A percentile compares a stretch with the other conserved stretches of the same genome.
Conservation (phyloP, 2,888 invertebrate genomes). For the Eristalis pertinax region DNA sequence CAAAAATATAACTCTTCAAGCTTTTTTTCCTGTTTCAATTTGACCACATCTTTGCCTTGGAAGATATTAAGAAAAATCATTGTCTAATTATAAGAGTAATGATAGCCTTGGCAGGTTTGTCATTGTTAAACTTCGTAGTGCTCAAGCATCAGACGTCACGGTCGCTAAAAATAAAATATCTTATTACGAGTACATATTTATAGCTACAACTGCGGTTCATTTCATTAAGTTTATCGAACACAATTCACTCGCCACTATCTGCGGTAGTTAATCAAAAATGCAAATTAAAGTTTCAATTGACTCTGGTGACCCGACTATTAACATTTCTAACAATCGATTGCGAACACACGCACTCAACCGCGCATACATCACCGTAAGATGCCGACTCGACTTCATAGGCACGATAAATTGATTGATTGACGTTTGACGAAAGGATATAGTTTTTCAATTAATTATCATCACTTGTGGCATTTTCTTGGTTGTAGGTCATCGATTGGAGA, state of each 20-base stretch:
- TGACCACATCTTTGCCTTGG: no score
- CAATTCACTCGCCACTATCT: background rate
- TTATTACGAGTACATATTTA: background rate
- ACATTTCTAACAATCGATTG: slow-evolving; percentile 40
- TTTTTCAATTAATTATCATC: slow-evolving; percentile 24
- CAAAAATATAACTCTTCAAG: no score
- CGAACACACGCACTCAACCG: slow-evolving; percentile 24
- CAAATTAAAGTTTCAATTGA: slow-evolving; percentile 53
- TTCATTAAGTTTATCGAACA: slow-evolving; percentile 3
- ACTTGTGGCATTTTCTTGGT: slow-evolving; percentile 9
- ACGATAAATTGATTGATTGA: slow-evolving; percentile 38
- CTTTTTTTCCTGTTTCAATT: no score
- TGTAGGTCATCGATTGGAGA: slow-evolving; percentile 63
- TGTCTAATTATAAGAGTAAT: no score
- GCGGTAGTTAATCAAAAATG: slow-evolving; percentile 48
- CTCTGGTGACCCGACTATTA: slow-evolving; percentile 46
- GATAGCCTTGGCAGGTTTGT: no score
- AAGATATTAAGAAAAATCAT: no score
- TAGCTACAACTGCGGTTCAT: background rate
- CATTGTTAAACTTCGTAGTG: no score
- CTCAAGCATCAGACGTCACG: no score
- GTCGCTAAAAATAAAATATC: background rate
- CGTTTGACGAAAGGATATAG: slow-evolving; percentile 12
- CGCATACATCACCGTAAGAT: background rate
- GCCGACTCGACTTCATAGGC: background rate